phyloP scores from a whole-genome alignment of 2,797 vertebrate species.

The Stomatorhinus walkeri region DNA sequence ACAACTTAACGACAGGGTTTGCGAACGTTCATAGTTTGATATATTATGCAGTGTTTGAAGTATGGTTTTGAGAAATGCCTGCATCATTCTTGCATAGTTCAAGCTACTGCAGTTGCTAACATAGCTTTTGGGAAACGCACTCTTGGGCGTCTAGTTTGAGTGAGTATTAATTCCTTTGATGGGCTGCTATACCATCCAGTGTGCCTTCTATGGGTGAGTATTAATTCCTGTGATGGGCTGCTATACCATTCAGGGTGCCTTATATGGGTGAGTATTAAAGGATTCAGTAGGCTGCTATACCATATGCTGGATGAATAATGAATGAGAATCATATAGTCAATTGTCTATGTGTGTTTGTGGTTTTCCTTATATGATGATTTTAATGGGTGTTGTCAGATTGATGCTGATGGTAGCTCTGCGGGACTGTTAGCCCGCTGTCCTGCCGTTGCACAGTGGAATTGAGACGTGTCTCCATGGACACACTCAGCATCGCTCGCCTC shows the following conservation, averaged over 20 bases:
- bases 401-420: not conserved
- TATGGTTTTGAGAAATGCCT: not conserved
- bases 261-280: not conserved
- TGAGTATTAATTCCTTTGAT: not conserved
- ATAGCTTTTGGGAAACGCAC: not conserved
- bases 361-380: not conserved
- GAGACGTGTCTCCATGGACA: not conserved
- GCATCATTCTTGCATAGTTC: not conserved
- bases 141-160: not conserved
- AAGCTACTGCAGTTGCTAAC: not conserved
- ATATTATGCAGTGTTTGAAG: not conserved
- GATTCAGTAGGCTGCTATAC: not conserved
- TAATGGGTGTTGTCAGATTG: not conserved
- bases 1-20: not conserved
- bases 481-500: not conserved
- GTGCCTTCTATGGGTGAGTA: not conserved
- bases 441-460: not conserved
- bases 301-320: not conserved
- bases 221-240: not conserved
- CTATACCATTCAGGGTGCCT: not conserved
- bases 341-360: not conserved
- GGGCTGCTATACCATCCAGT: not conserved
- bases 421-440: not conserved
- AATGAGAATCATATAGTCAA: not conserved
- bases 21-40: not conserved